Evolutionary conservation across 2,797 vertebrate species (phyloP), one percentile per base, ranked within the genome.

Genomic region (Adelosebastes latens): DNA sequence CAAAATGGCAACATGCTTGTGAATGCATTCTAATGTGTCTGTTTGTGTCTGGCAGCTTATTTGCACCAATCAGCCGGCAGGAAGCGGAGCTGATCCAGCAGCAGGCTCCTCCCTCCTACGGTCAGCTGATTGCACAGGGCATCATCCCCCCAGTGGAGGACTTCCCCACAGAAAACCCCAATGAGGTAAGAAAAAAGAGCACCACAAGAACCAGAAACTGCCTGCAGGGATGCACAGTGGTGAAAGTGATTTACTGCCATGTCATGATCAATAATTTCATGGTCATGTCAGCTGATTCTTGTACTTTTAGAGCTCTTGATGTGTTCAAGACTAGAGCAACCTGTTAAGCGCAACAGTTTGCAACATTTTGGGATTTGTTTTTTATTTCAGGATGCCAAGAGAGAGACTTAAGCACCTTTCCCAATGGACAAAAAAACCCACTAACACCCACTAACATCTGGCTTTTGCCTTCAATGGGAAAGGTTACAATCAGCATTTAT

Each of bases 121-220:
- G 97, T 77, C 97, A 98, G 87, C 95, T 98, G 76, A 98, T 98
- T 1, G 97, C 97, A 11, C 97, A 97, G 86, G 97, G 97, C 2
- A 95, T 96, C 88, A 98, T 98, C 79, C 97, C 97, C 0, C 97
- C 97, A 8, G 97, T 98, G 27, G 97, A 98, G 65, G 97, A 98
- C 89, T 98, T 98, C 80, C 97, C 97, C 29, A 97, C 97, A 1
- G 97, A 98, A 89, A 97, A 96, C 83, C 97, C 97, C 5, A 97
- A 94, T 61, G 97, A 98, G 84, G 97, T 98, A 84, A 96, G 95
- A 73, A n/a, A 25, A 8, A 20, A 49, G 36, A 2, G n/a, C 2
- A 1, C 11, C 53, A 18, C 10, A 22, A 5, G 2, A 59, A 49
- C 8, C 13, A 4, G 6, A 2, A 61, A 4, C 11, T 0, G 1